Conservation (phyloP, 2,888 invertebrate species). For the Leistus spinibarbis region DNA sequence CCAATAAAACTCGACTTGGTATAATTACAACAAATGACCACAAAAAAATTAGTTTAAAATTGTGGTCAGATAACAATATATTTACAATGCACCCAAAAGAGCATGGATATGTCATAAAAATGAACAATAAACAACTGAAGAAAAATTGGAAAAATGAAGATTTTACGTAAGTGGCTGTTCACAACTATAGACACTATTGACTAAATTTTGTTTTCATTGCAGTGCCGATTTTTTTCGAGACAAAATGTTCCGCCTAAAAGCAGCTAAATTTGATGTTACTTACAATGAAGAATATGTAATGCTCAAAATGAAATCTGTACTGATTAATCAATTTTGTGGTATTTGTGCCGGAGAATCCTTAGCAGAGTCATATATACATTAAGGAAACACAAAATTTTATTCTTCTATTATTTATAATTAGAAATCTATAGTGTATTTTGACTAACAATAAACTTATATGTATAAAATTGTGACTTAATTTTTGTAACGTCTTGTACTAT, state of each 20-base stretch:
- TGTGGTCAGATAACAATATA: conserved; percentile 28
- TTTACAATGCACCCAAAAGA: conserved; percentile 19
- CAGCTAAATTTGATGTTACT: conserved; percentile 18
- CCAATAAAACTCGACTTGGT: conserved; percentile 22
- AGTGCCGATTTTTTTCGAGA: conserved; percentile 18
- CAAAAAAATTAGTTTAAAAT: conserved; percentile 21
- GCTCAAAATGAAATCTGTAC: conserved; percentile 24
- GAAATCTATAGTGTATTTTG: neutral
- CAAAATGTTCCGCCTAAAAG: conserved; percentile 19
- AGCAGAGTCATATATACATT: neutral
- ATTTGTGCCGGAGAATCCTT: conserved; percentile 8
- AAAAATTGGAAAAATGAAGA: conserved; percentile 16
- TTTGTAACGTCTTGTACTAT: no score
- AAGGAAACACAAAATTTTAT: neutral
- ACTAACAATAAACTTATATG: no score
- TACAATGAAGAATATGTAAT: conserved; percentile 31
- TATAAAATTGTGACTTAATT: no score
- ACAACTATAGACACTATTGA: neutral
- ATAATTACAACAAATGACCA: neutral
- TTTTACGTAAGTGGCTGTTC: conserved; percentile 17
- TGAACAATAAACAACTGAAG: conserved; percentile 22
- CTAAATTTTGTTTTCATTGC: no score
- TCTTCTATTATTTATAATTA: neutral
- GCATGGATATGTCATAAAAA: conserved; percentile 13
- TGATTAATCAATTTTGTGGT: conserved; percentile 24